These are phyloP conservation scores for Chrysina gloriosa DNA, from an alignment of 2,888 invertebrate genomes.

Conservation along the genomic window DNA sequence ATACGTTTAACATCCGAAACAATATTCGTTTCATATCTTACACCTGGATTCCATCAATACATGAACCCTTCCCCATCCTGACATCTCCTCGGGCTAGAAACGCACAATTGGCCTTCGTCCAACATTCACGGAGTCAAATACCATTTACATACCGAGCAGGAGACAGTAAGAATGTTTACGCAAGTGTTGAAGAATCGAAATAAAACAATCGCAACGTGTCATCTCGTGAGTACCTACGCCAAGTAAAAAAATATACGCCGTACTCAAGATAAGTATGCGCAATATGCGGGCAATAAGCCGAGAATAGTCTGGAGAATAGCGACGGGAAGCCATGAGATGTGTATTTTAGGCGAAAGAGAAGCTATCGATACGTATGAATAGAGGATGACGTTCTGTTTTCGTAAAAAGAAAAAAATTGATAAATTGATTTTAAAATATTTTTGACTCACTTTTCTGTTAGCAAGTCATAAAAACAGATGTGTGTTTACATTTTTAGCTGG, in stretches of 20 bases:
- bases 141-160: slow-evolving; percentile 26
- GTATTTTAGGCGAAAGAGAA: slow-evolving; percentile 3
- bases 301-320: too few relatives aligned
- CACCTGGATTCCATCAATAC: not conserved
- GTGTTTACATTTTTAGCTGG: too few relatives aligned
- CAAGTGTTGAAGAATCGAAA: slow-evolving; percentile 29
- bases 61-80: not conserved
- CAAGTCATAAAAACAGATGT: not conserved
- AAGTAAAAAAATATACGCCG: slow-evolving; percentile 23
- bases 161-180: slow-evolving; percentile 27
- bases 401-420: not conserved
- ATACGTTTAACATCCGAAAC: too few relatives aligned
- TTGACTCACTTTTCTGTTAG: not conserved
- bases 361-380: not conserved
- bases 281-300: not conserved
- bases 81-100: not conserved
- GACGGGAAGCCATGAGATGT: not conserved
- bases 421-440: not conserved
- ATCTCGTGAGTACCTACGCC: slow-evolving; percentile 16
- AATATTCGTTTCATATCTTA: too few relatives aligned
- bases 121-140: not conserved
- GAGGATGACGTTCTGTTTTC: not conserved
- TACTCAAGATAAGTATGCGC: not conserved
- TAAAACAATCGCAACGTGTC: slow-evolving; percentile 29
- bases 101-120: slow-evolving; percentile 27